These are phyloP conservation scores for Zootoca vivipara DNA, from an alignment of 2,113 vertebrate species.

Conservation along the genomic window DNA sequence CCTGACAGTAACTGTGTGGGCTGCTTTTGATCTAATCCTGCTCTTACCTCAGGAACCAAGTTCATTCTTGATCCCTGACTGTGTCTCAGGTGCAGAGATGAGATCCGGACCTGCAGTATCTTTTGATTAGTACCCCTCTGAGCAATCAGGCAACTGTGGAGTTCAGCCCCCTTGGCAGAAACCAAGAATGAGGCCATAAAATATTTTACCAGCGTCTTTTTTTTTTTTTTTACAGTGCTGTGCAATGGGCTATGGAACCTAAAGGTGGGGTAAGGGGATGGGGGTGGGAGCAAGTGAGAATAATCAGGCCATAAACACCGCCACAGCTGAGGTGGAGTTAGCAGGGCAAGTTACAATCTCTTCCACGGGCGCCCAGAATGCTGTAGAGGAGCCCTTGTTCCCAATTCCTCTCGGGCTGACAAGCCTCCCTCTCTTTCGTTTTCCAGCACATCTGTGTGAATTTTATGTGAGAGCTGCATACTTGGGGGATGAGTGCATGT, in stretches of 20 bases:
- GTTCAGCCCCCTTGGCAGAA: slow-evolving; percentile 60
- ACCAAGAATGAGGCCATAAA: slow-evolving; percentile 49
- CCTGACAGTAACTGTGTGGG: not conserved
- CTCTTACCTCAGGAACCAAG: not conserved
- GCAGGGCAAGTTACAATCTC: slow-evolving; percentile 44
- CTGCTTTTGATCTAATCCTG: not conserved
- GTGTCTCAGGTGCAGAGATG: not conserved
- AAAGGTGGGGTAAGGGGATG: not conserved
- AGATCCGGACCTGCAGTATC: not conserved
- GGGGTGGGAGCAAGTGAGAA: not conserved
- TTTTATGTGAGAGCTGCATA: slow-evolving; percentile 68
- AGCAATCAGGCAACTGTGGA: slow-evolving; percentile 39
- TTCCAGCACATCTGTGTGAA: slow-evolving; percentile 63
- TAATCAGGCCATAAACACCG: slow-evolving; percentile 19
- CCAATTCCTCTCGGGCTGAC: fast-evolving
- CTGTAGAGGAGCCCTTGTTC: slow-evolving; percentile 42
- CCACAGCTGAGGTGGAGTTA: slow-evolving; percentile 36
- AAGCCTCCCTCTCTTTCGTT: slow-evolving; percentile 14
- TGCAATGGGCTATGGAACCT: slow-evolving; percentile 46
- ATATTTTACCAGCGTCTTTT: slow-evolving; percentile 46
- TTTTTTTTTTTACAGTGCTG: slow-evolving; percentile 62
- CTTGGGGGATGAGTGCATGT: slow-evolving; percentile 67
- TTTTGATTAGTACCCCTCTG: fast-evolving
- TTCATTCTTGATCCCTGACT: not conserved
- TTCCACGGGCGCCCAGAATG: not conserved